Evolutionary conservation across 2,888 invertebrate genomes (phyloP).

Genomic region (Tenthredo mesomela): DNA sequence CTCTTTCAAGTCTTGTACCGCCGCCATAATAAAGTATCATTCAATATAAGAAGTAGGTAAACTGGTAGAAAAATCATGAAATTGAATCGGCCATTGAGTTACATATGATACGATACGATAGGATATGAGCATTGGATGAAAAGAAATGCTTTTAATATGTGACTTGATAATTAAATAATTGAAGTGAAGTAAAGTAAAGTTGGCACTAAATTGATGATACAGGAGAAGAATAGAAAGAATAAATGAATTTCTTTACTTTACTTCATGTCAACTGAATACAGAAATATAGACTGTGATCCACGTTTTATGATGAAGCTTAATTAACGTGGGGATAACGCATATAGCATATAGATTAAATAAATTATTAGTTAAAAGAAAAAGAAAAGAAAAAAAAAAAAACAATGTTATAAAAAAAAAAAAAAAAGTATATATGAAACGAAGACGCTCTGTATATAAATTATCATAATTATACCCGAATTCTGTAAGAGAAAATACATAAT

Average conservation of each 20-base stretch:
- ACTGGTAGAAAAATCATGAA: not conserved
- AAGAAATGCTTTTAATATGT: not conserved
- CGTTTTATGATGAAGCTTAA: conserved; percentile 72
- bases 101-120: not conserved
- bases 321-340: conserved; percentile 67
- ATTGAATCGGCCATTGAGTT: not conserved
- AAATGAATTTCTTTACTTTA: not conserved
- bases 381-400: conserved; percentile 72
- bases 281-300: conserved; percentile 76
- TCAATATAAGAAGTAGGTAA: not conserved
- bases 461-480: conserved; percentile 69
- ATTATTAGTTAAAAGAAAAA: conserved; percentile 58
- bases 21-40: conserved; percentile 25
- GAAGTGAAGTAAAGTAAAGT: not conserved
- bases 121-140: not conserved
- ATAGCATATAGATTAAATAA: conserved; percentile 57
- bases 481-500: conserved; percentile 74
- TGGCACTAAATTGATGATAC: not conserved
- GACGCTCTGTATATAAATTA: conserved; percentile 74
- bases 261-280: conserved; percentile 66
- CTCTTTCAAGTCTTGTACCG: not conserved
- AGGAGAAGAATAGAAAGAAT: not conserved
- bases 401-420: conserved; percentile 71
- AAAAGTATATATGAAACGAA: conserved; percentile 66
- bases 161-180: not conserved